phyloP scores from a whole-genome alignment of 2,888 invertebrate genomes.

The Geotrupes spiniger region DNA sequence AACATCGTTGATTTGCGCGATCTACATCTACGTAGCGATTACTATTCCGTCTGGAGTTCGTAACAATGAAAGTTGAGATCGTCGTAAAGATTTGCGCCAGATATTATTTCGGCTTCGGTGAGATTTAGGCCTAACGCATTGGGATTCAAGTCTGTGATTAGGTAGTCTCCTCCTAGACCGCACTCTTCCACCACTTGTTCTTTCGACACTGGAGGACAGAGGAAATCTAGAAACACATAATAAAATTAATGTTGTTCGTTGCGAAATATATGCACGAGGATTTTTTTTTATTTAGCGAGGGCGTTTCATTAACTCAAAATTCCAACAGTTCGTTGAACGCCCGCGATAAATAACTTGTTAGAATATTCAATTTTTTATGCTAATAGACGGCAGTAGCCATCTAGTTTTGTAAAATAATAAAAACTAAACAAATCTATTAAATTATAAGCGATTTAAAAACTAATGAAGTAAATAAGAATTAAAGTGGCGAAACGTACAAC shows the following conservation, averaged over 20 bases:
- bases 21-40: too few species aligned
- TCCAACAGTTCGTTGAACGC: too few species aligned
- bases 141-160: slow-evolving; percentile 57
- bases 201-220: slow-evolving; percentile 65
- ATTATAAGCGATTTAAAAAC: too few species aligned
- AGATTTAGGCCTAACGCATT: slow-evolving; percentile 53
- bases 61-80: slow-evolving; percentile 56
- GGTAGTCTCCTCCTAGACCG: slow-evolving; percentile 61
- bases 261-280: neutral
- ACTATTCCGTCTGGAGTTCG: slow-evolving; percentile 45
- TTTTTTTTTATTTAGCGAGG: neutral
- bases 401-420: too few species aligned
- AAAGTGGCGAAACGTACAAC: too few species aligned
- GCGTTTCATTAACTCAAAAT: too few species aligned
- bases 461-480: too few species aligned
- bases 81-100: slow-evolving; percentile 53
- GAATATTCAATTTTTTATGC: too few species aligned
- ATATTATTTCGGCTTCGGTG: slow-evolving; percentile 53
- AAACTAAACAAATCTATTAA: too few species aligned
- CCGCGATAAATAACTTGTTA: too few species aligned
- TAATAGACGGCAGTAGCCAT: too few species aligned
- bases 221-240: slow-evolving; percentile 50
- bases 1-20: too few species aligned
- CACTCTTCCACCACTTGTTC: slow-evolving; percentile 77
- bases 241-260: neutral